Evolutionary conservation across 2,113 vertebrate genomes (phyloP).

Genomic region (Halcyon senegalensis): DNA sequence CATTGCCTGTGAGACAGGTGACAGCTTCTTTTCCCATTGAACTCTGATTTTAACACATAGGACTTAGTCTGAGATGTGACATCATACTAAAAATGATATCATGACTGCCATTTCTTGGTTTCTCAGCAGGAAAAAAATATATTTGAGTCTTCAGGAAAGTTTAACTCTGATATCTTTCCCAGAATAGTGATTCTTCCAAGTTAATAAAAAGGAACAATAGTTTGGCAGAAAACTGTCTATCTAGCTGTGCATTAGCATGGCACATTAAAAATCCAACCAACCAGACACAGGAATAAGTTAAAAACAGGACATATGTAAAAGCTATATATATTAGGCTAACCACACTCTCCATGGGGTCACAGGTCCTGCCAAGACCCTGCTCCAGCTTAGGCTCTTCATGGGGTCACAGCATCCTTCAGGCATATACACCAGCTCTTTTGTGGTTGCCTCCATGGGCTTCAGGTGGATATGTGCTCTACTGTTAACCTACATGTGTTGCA

Average conservation of each 20-base stretch:
- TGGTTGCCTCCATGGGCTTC: background rate
- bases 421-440: background rate
- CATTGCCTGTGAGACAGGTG: no score
- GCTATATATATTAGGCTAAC: background rate
- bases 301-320: background rate
- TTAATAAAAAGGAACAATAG: background rate
- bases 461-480: background rate
- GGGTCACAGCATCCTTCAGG: background rate
- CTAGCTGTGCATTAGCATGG: background rate
- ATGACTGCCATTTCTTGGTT: background rate
- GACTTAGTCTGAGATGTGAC: background rate
- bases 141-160: background rate
- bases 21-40: background rate
- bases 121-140: background rate
- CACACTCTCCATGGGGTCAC: fast-evolving
- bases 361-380: background rate
- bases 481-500: no score
- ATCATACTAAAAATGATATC: background rate
- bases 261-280: fast-evolving
- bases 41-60: background rate
- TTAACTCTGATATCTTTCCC: background rate
- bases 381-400: fast-evolving
- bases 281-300: background rate
- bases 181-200: background rate
- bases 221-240: background rate